Conservation (phyloP, 2,797 vertebrate genomes). For the Poeciliopsis gracilis region DNA sequence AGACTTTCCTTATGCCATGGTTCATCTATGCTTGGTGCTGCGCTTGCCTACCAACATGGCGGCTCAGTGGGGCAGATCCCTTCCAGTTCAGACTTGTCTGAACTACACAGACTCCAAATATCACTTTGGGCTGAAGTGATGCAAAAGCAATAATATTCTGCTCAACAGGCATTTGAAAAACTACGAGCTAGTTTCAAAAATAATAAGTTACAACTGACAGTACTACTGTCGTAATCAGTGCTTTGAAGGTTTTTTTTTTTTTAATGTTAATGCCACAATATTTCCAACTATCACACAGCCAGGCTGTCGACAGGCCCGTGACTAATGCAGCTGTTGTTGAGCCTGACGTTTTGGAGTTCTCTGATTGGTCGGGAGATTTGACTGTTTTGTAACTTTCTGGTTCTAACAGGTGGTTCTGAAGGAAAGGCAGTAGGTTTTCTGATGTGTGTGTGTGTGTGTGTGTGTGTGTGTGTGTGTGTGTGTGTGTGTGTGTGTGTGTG, state of each 20-base stretch:
- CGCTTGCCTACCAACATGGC: too few species aligned
- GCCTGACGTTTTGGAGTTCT: conserved; percentile 19
- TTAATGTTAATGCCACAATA: background rate
- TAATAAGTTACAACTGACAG: background rate
- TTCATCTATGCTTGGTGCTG: too few species aligned
- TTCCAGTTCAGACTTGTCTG: too few species aligned
- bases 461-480: conserved; percentile 5
- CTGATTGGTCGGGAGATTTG: conserved; percentile 30
- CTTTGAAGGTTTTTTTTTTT: background rate
- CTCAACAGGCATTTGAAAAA: background rate
- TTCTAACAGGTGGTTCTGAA: conserved; percentile 54
- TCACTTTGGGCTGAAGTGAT: background rate
- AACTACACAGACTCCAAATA: background rate
- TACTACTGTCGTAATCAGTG: background rate
- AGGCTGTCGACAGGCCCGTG: background rate
- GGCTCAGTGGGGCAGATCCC: too few species aligned
- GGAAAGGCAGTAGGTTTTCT: conserved; percentile 26
- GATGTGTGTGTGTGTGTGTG: conserved; percentile 9
- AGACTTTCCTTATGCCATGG: too few species aligned
- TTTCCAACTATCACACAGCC: background rate
- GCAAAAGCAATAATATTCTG: background rate
- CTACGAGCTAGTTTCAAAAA: background rate
- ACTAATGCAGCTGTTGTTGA: conserved; percentile 41
- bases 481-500: conserved; percentile 25
- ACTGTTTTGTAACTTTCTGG: conserved; percentile 34